A percentile compares a stretch with the other conserved stretches of the same genome.
These are phyloP conservation scores for Platycheirus albimanus DNA, from an alignment of 2,888 invertebrate species.

Conservation along the genomic window DNA sequence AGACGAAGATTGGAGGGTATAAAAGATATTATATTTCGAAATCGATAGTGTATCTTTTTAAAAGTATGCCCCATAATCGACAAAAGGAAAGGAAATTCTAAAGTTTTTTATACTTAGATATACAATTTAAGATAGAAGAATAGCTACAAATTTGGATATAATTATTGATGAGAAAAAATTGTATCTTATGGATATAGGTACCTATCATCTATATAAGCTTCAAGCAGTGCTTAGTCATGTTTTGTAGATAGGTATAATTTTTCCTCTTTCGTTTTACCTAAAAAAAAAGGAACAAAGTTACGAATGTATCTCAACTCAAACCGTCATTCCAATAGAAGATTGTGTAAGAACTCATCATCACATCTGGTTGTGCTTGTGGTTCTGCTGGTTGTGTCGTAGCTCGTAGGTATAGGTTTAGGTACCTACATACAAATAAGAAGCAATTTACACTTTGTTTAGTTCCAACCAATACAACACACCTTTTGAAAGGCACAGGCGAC, in stretches of 20 bases:
- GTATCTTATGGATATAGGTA: too few relatives aligned
- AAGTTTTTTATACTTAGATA: too few relatives aligned
- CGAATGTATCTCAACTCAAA: slow-evolving; percentile 20
- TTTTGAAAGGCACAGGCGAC: slow-evolving; percentile 20
- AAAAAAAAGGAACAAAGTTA: background rate
- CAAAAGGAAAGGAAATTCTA: too few relatives aligned
- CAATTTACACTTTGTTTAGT: slow-evolving; percentile 39
- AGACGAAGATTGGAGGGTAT: background rate
- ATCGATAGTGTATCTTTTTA: slow-evolving; percentile 19
- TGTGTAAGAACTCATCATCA: slow-evolving; percentile 43
- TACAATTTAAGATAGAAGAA: too few relatives aligned
- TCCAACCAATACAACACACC: slow-evolving; percentile 49
- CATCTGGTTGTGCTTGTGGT: slow-evolving; percentile 28
- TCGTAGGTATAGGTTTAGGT: background rate
- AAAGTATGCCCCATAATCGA: background rate
- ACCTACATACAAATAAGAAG: slow-evolving; percentile 2
- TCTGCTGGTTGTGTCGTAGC: too few relatives aligned
- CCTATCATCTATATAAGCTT: too few relatives aligned
- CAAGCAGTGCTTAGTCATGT: slow-evolving; percentile 55
- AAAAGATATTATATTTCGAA: slow-evolving; percentile 9
- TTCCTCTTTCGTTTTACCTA: slow-evolving; percentile 12
- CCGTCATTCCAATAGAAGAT: slow-evolving; percentile 3
- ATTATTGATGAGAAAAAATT: slow-evolving; percentile 7
- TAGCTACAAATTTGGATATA: background rate
- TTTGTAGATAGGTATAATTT: background rate